phyloP scores from a whole-genome alignment of 1,140 invertebrate genomes.

The Limonius californicus region DNA sequence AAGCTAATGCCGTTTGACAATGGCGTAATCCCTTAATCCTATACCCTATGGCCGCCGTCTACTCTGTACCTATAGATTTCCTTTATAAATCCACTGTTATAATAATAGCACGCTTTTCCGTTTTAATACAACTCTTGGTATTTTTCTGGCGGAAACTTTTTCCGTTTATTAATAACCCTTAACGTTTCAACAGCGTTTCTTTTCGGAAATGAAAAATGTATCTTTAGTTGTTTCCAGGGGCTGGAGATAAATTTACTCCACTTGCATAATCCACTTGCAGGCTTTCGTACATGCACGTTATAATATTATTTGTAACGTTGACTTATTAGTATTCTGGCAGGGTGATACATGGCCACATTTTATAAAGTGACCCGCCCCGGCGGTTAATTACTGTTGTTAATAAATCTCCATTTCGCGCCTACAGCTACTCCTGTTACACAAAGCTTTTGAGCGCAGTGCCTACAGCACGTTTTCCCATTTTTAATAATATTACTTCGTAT shows the following conservation, averaged over 20 bases:
- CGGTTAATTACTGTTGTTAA: constrained; percentile 7
- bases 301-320: no score
- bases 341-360: not conserved
- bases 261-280: not conserved
- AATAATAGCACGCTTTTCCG: constrained; percentile 15
- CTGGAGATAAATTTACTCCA: not conserved
- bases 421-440: not conserved
- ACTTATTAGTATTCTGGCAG: not conserved
- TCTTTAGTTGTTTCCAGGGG: no score
- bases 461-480: constrained; percentile 4
- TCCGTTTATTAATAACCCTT: no score
- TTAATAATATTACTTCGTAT: constrained; percentile 2
- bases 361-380: not conserved
- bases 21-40: constrained; percentile 30
- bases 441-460: constrained; percentile 2
- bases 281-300: not conserved
- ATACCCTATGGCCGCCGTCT: constrained; percentile 28
- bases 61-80: constrained; percentile 23
- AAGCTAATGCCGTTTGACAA: constrained; percentile 31
- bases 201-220: no score
- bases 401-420: constrained; percentile 6
- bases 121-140: not conserved
- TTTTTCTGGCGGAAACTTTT: no score
- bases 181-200: no score
- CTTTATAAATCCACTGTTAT: constrained; percentile 22